phyloP scores from a whole-genome alignment of 2,113 vertebrate genomes.

The Falcunculus frontatus region DNA sequence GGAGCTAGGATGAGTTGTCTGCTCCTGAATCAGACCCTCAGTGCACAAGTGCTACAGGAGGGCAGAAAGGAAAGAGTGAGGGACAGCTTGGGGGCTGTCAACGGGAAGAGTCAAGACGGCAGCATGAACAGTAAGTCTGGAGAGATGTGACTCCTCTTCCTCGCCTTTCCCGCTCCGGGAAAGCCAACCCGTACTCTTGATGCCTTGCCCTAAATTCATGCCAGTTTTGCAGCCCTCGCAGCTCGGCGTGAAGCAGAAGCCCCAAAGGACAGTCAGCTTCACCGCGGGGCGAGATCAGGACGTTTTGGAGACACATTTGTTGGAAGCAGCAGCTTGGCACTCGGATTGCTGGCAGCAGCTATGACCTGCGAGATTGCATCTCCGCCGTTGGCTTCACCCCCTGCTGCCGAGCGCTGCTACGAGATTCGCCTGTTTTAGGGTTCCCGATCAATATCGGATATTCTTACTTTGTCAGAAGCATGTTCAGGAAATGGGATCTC shows the following conservation, averaged over 20 bases:
- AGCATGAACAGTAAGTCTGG: not conserved
- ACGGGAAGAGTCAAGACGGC: not conserved
- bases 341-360: conserved; percentile 57
- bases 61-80: not conserved
- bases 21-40: not conserved
- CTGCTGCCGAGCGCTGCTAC: not conserved
- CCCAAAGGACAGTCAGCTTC: not conserved
- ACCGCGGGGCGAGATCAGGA: not conserved
- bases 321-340: conserved; percentile 54
- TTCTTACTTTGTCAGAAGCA: not conserved
- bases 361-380: conserved; percentile 58
- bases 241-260: not conserved
- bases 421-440: conserved; percentile 22
- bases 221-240: conserved; percentile 16
- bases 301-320: conserved; percentile 45
- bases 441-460: conserved; percentile 1
- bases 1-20: not conserved
- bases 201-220: not conserved
- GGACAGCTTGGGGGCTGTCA: not conserved
- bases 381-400: conserved; percentile 49
- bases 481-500: conserved; percentile 51
- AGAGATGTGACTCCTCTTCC: not conserved
- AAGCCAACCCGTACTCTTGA: not conserved
- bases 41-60: not conserved
- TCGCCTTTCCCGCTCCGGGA: not conserved